phyloP scores from a whole-genome alignment of 2,888 invertebrate species.

The Polia nebulosa region DNA sequence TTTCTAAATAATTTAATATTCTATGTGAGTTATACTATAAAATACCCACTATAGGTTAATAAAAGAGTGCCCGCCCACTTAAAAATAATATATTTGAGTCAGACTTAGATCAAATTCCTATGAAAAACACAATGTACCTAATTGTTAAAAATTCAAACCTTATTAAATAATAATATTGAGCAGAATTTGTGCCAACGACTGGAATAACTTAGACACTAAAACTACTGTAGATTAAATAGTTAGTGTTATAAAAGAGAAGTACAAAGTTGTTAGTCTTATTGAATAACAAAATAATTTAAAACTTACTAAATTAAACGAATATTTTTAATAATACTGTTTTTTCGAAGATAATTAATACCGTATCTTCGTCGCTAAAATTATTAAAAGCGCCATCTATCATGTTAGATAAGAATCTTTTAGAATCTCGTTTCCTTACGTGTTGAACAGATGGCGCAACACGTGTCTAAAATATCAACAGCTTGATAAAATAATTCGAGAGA shows the following conservation, averaged over 20 bases:
- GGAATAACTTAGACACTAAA: background rate
- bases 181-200: background rate
- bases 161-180: background rate
- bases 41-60: background rate
- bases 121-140: background rate
- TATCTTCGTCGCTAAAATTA: background rate
- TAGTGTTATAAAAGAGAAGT: background rate
- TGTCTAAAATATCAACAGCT: background rate
- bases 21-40: background rate
- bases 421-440: background rate
- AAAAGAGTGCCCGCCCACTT: background rate
- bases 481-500: too few relatives aligned
- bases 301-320: slow-evolving; percentile 1
- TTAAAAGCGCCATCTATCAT: slow-evolving; percentile 30
- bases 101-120: background rate
- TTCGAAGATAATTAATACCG: background rate
- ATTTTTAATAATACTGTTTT: slow-evolving; percentile 35
- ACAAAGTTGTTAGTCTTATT: slow-evolving; percentile 6
- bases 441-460: background rate
- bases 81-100: background rate
- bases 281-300: background rate
- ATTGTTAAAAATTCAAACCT: background rate
- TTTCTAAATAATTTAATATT: background rate
- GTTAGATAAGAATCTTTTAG: background rate
- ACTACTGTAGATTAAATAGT: slow-evolving; percentile 18